Conservation (phyloP, 2,888 invertebrate genomes). For the Ellobium chinense region DNA sequence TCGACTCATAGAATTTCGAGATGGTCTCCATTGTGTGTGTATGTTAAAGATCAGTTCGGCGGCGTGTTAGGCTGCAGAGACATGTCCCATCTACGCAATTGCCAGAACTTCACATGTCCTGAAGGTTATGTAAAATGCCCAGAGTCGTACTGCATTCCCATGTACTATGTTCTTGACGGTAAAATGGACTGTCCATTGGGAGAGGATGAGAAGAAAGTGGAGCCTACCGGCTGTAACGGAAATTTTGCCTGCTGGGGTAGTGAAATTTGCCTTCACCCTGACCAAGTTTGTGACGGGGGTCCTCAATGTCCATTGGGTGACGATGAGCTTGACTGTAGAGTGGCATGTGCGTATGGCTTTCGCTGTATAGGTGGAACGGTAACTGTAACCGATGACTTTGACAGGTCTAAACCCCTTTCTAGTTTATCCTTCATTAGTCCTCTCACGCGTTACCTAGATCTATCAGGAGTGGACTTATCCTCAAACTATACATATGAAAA, state of each 20-base stretch:
- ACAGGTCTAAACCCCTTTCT: background rate
- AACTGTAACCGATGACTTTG: background rate
- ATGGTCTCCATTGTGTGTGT: background rate
- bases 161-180: background rate
- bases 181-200: background rate
- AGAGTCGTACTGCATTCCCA: conserved; percentile 5
- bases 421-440: background rate
- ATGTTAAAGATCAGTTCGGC: background rate
- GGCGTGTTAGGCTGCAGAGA: background rate
- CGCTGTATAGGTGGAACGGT: background rate
- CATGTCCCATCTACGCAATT: conserved; percentile 1
- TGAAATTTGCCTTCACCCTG: background rate
- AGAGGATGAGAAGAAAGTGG: background rate
- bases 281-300: background rate
- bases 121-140: conserved; percentile 27
- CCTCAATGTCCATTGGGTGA: background rate
- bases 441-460: background rate
- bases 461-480: background rate
- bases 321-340: background rate
- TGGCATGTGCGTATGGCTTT: background rate
- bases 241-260: conserved; percentile 5
- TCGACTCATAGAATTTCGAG: too few species aligned
- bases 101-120: background rate
- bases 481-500: background rate
- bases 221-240: background rate